Evolutionary conservation across 1,140 invertebrate genomes (phyloP), one percentile per base, ranked within the genome.

Genomic region (Argopecten irradians): DNA sequence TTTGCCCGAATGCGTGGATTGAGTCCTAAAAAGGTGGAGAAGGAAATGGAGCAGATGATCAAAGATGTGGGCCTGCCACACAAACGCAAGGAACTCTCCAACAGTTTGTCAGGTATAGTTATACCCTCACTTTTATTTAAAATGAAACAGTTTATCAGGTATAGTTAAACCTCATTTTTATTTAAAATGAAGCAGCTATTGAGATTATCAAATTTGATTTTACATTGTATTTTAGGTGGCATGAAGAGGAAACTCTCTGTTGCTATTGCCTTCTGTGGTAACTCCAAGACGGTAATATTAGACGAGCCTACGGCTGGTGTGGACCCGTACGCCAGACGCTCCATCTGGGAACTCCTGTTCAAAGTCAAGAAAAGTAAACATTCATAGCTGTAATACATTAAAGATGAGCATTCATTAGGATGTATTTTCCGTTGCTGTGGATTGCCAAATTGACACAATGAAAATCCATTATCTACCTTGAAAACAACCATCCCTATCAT

Each of bases 241-340:
- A 97, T 97, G 96, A 96, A 97, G 92, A 93, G 97, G 43, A 97
- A 97, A 91, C 93, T 97, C 28, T 96, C 96, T 36, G 96, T 97
- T 34, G 96, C 96, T 19, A 96, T 96, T 88, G 96, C 97, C 22
- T 97, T 97, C 94, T 95, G 96, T 46, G 97, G 96, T 82, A 94
- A 93, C 84, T 94, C 95, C 11, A 92, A 94, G 87, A 95, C 95
- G 13, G 96, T 96, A 11, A 96, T 96, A 82, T 92, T 96, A 33
- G 96, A 96, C 94, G 96, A 96, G 91, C 96, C 96, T 9, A 96
- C 96, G 13, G 96, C 96, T 87, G 96, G 96, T 84, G 96, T 97
- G 83, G 96, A 97, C 93, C 96, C 96, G 14, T 96, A 96, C 92
- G 96, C 96, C 11, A 92, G 96, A 28, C 92, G 94, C 84, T 90